These are phyloP conservation scores for Thymelicus lineola DNA, from an alignment of 2,888 invertebrate genomes.

Conservation along the genomic window DNA sequence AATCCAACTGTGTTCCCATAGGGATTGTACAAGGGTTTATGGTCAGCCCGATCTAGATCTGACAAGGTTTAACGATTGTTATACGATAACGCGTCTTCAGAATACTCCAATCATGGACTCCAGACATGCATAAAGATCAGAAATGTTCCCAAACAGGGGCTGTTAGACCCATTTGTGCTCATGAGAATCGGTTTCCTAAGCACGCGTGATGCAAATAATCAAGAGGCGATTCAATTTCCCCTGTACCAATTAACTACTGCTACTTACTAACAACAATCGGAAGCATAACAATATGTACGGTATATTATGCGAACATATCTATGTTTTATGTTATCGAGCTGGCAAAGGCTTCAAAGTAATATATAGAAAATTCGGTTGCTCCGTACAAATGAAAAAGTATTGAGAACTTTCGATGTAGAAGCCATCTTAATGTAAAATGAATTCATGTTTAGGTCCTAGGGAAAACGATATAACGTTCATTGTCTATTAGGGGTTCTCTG, in stretches of 20 bases:
- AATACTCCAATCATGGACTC: too few relatives aligned
- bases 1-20: too few relatives aligned
- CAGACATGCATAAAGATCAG: too few relatives aligned
- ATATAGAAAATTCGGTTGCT: neutral
- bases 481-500: too few relatives aligned
- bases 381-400: neutral
- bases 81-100: too few relatives aligned
- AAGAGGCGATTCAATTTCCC: conserved; percentile 10
- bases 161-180: neutral
- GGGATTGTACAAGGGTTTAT: too few relatives aligned
- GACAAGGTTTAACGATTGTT: too few relatives aligned
- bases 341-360: neutral
- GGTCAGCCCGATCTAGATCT: too few relatives aligned
- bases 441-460: neutral
- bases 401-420: neutral
- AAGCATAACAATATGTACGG: neutral
- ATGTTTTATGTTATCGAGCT: neutral
- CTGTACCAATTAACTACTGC: conserved; percentile 5
- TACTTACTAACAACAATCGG: neutral
- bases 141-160: neutral
- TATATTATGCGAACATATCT: neutral
- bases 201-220: neutral
- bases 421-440: neutral
- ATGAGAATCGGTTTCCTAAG: neutral
- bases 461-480: too few relatives aligned